These are phyloP conservation scores for Xenopus borealis DNA, from an alignment of 2,113 vertebrate genomes.

Conservation along the genomic window DNA sequence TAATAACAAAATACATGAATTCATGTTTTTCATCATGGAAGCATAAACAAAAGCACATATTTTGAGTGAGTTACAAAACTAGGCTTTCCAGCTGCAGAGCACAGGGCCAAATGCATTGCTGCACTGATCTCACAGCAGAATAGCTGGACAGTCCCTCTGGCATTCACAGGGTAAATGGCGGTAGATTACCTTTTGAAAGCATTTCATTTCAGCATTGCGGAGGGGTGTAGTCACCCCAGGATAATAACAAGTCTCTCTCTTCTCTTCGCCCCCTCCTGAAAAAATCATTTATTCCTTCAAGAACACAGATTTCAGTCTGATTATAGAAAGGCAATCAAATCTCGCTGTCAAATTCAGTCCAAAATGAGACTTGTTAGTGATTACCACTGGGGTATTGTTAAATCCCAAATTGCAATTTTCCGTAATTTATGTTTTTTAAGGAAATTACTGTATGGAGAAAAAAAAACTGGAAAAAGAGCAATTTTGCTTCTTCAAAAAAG, in stretches of 20 bases:
- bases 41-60: too few species aligned
- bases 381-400: slow-evolving; percentile 46
- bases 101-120: too few species aligned
- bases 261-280: slow-evolving; percentile 32
- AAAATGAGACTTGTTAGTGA: slow-evolving; percentile 48
- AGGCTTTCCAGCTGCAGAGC: too few species aligned
- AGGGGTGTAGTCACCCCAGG: slow-evolving; percentile 33
- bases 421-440: slow-evolving; percentile 42
- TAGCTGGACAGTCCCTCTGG: neutral
- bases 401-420: slow-evolving; percentile 40
- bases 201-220: slow-evolving; percentile 28
- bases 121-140: neutral
- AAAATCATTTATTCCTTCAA: slow-evolving; percentile 44
- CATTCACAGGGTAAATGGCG: slow-evolving; percentile 19
- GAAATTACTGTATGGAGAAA: slow-evolving; percentile 42
- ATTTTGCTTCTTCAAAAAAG: slow-evolving; percentile 46
- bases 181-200: slow-evolving; percentile 8
- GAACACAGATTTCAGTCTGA: slow-evolving; percentile 46
- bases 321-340: slow-evolving; percentile 47
- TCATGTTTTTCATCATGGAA: too few species aligned
- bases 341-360: slow-evolving; percentile 46
- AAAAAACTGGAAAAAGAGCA: slow-evolving; percentile 27
- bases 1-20: too few species aligned
- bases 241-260: slow-evolving; percentile 40
- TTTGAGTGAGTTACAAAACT: too few species aligned